phyloP scores from a whole-genome alignment of 2,888 invertebrate genomes.

The Lasioglossum calceatum region DNA sequence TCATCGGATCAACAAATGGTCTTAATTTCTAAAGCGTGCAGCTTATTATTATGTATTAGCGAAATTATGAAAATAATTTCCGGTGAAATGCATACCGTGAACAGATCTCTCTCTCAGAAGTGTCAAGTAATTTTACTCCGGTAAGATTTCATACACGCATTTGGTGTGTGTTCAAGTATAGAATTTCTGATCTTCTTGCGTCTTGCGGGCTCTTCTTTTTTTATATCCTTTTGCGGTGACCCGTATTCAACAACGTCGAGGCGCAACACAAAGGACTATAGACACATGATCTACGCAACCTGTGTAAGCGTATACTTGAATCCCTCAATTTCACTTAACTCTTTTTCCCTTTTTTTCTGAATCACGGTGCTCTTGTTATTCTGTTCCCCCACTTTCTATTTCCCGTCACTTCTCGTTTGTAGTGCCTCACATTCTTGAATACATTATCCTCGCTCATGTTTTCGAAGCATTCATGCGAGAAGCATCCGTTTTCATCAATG shows the following conservation, averaged over 20 bases:
- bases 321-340: slow-evolving; percentile 43
- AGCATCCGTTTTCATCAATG: not conserved
- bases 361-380: not conserved
- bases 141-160: slow-evolving; percentile 37
- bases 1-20: not conserved
- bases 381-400: not conserved
- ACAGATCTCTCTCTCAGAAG: not conserved
- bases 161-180: slow-evolving; percentile 25
- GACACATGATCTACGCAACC: slow-evolving; percentile 29
- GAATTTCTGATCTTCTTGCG: slow-evolving; percentile 38
- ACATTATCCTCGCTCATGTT: slow-evolving; percentile 13
- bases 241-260: slow-evolving; percentile 31
- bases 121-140: slow-evolving; percentile 24
- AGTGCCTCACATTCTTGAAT: slow-evolving; percentile 16
- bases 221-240: slow-evolving; percentile 27
- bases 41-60: not conserved
- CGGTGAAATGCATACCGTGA: not conserved
- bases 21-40: not conserved
- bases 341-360: slow-evolving; percentile 19
- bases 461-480: not conserved
- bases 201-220: slow-evolving; percentile 15
- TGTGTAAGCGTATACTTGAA: slow-evolving; percentile 34
- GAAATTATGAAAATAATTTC: not conserved
- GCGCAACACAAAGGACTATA: slow-evolving; percentile 35
- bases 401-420: slow-evolving; percentile 23